Evolutionary conservation across 2,888 invertebrate genomes (phyloP).

Genomic region (Brassicogethes aeneus): DNA sequence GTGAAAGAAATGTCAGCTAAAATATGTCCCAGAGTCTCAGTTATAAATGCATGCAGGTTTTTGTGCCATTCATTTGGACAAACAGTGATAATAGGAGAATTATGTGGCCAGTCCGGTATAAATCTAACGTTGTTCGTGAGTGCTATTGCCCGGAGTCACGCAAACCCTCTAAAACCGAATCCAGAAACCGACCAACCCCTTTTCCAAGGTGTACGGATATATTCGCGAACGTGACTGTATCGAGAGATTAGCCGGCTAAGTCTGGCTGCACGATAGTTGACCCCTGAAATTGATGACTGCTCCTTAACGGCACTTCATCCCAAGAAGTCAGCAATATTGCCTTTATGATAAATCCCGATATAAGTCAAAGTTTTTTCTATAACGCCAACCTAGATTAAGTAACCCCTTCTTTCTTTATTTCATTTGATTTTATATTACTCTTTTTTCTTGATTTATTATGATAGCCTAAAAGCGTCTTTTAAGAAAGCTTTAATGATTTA

Average conservation of each 20-base stretch:
- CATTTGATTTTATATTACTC: too few relatives aligned
- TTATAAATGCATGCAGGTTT: constrained; percentile 20
- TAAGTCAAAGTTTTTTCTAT: too few relatives aligned
- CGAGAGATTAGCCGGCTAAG: constrained; percentile 14
- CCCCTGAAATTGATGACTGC: constrained; percentile 21
- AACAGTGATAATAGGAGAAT: constrained; percentile 38
- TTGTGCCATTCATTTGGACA: constrained; percentile 21
- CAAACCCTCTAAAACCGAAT: constrained; percentile 15
- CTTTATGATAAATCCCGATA: too few relatives aligned
- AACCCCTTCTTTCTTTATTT: too few relatives aligned
- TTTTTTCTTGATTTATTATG: too few relatives aligned
- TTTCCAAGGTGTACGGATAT: neutral
- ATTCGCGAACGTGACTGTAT: constrained; percentile 19
- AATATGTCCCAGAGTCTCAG: constrained; percentile 16
- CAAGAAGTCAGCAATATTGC: neutral
- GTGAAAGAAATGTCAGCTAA: constrained; percentile 14
- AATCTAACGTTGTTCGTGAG: constrained; percentile 36
- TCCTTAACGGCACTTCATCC: constrained; percentile 2
- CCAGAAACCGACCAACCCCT: neutral
- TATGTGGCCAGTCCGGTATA: constrained; percentile 33
- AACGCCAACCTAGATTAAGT: too few relatives aligned
- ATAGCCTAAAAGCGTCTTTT: too few relatives aligned
- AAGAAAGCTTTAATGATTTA: too few relatives aligned
- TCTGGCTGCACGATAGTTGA: constrained; percentile 14
- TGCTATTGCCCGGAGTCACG: constrained; percentile 35